Evolutionary conservation across 2,113 vertebrate species (phyloP).

Genomic region (Anoplopoma fimbria): DNA sequence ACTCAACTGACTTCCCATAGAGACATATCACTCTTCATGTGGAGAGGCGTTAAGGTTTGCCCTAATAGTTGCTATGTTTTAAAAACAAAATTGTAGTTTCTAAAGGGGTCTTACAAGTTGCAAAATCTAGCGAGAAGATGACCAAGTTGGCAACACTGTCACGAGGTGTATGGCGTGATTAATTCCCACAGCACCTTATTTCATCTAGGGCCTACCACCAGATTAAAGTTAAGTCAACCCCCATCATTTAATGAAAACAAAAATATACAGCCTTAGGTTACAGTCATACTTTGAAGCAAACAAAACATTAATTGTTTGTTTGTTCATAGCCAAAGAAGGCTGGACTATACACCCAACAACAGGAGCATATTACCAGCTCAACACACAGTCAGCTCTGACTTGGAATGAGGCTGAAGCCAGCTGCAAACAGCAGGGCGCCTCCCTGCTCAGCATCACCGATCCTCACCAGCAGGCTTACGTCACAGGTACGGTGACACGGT

Average conservation of each 20-base stretch:
- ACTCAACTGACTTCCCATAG: not conserved
- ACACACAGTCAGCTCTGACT: slow-evolving; percentile 85
- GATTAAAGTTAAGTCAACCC: not conserved
- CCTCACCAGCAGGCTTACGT: slow-evolving; percentile 89
- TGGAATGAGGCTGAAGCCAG: slow-evolving; percentile 92
- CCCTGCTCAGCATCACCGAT: slow-evolving; percentile 88
- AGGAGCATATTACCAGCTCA: slow-evolving; percentile 87
- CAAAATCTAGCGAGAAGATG: too few species aligned
- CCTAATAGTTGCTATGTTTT: too few species aligned
- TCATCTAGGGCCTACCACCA: not conserved
- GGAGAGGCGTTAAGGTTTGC: not conserved
- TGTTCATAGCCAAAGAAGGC: slow-evolving; percentile 58
- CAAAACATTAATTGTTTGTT: not conserved
- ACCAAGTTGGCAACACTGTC: not conserved
- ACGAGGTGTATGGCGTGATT: not conserved
- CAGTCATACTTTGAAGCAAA: not conserved
- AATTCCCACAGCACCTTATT: not conserved
- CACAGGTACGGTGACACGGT: slow-evolving; percentile 80
- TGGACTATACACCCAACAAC: slow-evolving; percentile 88
- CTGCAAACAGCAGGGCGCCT: slow-evolving; percentile 88
- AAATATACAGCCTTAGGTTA: not conserved
- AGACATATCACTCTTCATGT: not conserved
- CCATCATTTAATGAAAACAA: not conserved
- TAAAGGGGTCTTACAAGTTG: too few species aligned
- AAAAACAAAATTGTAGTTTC: not conserved